These are phyloP conservation scores for Procambarus virginalis DNA, from an alignment of 1,140 invertebrate species.

Conservation along the genomic window DNA sequence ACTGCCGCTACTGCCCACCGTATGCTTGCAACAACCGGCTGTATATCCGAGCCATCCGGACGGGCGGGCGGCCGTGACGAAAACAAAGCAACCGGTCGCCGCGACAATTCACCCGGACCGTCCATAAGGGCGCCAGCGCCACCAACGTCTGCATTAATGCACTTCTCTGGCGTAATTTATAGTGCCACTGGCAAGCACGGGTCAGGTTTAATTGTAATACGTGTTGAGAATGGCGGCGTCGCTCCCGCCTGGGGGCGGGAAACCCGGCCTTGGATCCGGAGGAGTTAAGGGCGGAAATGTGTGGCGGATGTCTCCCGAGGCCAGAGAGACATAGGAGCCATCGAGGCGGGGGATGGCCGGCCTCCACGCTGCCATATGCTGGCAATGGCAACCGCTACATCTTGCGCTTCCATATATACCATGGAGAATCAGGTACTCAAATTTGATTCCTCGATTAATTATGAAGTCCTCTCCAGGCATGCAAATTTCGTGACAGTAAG, in stretches of 20 bases:
- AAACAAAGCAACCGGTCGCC: background rate
- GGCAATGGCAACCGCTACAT: slow-evolving; percentile 26
- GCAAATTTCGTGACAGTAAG: background rate
- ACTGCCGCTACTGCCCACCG: too few species aligned
- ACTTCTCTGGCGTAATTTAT: slow-evolving; percentile 44
- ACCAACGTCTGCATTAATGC: slow-evolving; percentile 55
- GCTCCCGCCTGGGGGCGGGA: background rate
- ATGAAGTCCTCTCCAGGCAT: background rate
- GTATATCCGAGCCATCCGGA: too few species aligned
- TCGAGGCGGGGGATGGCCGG: background rate
- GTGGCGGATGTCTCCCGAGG: background rate
- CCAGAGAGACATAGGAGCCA: slow-evolving; percentile 14
- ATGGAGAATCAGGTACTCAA: background rate
- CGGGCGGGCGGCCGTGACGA: background rate
- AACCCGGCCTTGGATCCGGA: background rate
- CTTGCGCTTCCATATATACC: slow-evolving; percentile 29
- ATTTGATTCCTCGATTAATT: slow-evolving; percentile 8
- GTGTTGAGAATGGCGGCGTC: slow-evolving; percentile 44
- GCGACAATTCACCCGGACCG: background rate
- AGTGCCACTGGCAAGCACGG: slow-evolving; percentile 45
- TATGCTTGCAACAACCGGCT: too few species aligned
- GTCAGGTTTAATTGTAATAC: slow-evolving; percentile 56
- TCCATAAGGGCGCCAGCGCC: slow-evolving; percentile 15
- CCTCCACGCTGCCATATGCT: slow-evolving; percentile 45
- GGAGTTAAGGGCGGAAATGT: slow-evolving; percentile 14